Percentiles rank a stretch among this genome's conserved stretches.
Conservation (phyloP, 2,888 invertebrate species). For the Epicampocera succincta region DNA sequence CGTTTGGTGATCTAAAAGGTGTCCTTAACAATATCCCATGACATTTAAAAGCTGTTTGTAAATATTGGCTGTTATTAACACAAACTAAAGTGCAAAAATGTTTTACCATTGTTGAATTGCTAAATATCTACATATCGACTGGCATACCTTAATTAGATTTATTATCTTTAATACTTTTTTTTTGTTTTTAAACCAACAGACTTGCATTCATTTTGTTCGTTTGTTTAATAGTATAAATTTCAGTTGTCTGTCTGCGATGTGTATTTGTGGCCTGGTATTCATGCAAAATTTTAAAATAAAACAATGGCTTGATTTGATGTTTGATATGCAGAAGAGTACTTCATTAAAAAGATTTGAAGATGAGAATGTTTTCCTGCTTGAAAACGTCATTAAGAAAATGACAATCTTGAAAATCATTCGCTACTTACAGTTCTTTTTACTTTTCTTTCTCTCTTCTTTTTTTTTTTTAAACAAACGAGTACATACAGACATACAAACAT, state of each 20-base stretch:
- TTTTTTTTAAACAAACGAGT: too few species aligned
- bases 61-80: conserved; percentile 44
- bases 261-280: conserved; percentile 35
- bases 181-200: background rate
- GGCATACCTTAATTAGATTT: conserved; percentile 53
- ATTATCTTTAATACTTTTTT: conserved; percentile 11
- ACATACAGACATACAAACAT: too few species aligned
- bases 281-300: conserved; percentile 58
- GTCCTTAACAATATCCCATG: conserved; percentile 6
- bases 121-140: conserved; percentile 17
- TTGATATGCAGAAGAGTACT: conserved; percentile 70
- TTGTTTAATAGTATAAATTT: conserved; percentile 21
- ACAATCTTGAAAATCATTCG: conserved; percentile 69
- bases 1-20: conserved; percentile 5
- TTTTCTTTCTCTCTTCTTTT: background rate
- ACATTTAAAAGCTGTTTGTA: conserved; percentile 29
- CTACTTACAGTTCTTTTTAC: conserved; percentile 55
- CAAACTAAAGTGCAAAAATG: conserved; percentile 56
- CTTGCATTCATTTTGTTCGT: conserved; percentile 31
- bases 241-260: conserved; percentile 39
- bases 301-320: conserved; percentile 69
- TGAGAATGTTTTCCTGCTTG: conserved; percentile 69
- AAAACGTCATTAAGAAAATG: conserved; percentile 70
- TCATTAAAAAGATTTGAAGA: conserved; percentile 70
- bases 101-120: conserved; percentile 49